A percentile compares a stretch with the other conserved stretches of the same genome.
Conservation (phyloP, 1,140 invertebrate species). For the Heliconius hewitsoni region DNA sequence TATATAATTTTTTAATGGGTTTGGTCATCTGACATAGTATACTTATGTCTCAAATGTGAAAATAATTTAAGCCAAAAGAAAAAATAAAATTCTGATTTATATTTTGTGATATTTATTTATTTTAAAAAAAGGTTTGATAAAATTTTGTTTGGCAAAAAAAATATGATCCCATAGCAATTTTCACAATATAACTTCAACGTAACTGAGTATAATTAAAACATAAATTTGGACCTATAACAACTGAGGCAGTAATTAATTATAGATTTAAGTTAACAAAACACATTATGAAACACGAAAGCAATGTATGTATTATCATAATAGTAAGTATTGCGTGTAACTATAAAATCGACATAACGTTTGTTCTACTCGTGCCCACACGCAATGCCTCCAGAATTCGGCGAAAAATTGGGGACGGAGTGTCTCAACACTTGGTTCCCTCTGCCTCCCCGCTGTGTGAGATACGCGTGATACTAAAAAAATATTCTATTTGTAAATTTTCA, state of each 20-base stretch:
- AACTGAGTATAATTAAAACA: background rate
- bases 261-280: conserved; percentile 6
- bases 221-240: background rate
- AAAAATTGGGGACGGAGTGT: too few relatives aligned
- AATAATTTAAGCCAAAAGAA: too few relatives aligned
- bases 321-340: conserved; percentile 17
- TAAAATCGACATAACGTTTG: conserved; percentile 15
- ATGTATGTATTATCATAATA: conserved; percentile 17
- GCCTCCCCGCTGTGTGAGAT: too few relatives aligned
- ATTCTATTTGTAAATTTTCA: background rate
- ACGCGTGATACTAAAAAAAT: background rate
- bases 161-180: background rate
- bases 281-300: background rate
- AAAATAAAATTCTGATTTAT: too few relatives aligned
- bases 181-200: background rate
- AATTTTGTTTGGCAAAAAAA: too few relatives aligned
- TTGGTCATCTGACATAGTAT: background rate
- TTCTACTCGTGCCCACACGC: too few relatives aligned
- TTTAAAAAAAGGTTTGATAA: too few relatives aligned
- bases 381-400: too few relatives aligned
- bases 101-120: too few relatives aligned
- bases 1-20: background rate
- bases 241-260: background rate
- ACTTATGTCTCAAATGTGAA: too few relatives aligned
- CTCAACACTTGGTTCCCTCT: too few relatives aligned